phyloP scores from a whole-genome alignment of 2,113 vertebrate species.

The Chunga burmeisteri region DNA sequence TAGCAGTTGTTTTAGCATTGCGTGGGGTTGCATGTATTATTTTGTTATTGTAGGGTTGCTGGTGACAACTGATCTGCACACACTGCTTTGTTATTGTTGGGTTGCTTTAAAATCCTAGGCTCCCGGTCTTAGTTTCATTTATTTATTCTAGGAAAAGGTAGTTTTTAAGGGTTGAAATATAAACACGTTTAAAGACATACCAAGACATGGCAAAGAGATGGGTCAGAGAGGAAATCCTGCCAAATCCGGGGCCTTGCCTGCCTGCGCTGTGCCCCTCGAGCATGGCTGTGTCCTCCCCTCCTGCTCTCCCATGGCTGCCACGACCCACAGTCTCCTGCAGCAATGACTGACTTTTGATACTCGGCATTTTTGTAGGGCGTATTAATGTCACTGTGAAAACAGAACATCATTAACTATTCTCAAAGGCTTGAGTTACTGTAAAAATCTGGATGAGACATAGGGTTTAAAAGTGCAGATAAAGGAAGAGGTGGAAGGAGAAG shows the following conservation, averaged over 20 bases:
- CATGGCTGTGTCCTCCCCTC: background rate
- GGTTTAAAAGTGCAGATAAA: slow-evolving; percentile 52
- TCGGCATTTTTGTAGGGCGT: background rate
- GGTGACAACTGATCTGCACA: slow-evolving; percentile 42
- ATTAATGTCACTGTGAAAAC: slow-evolving; percentile 28
- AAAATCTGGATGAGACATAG: background rate
- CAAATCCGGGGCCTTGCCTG: background rate
- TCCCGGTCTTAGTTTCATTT: background rate
- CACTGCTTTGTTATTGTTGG: background rate
- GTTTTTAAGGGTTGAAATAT: slow-evolving; percentile 15
- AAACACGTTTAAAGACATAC: slow-evolving; percentile 15
- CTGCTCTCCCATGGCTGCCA: background rate
- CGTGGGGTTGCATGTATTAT: background rate
- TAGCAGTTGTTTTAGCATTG: background rate
- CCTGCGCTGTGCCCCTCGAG: background rate
- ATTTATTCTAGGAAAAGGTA: slow-evolving; percentile 53
- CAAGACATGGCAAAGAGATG: background rate
- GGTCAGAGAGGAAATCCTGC: background rate
- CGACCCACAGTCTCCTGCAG: background rate
- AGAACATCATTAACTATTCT: background rate
- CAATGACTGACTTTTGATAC: background rate
- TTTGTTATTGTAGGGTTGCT: slow-evolving; percentile 42
- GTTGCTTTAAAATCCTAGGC: slow-evolving; percentile 10
- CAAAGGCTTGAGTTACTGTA: slow-evolving; percentile 46
- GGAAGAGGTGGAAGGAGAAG: background rate